These are phyloP conservation scores for Dendrocincla fuliginosa DNA, from an alignment of 2,797 vertebrate genomes.

Conservation along the genomic window DNA sequence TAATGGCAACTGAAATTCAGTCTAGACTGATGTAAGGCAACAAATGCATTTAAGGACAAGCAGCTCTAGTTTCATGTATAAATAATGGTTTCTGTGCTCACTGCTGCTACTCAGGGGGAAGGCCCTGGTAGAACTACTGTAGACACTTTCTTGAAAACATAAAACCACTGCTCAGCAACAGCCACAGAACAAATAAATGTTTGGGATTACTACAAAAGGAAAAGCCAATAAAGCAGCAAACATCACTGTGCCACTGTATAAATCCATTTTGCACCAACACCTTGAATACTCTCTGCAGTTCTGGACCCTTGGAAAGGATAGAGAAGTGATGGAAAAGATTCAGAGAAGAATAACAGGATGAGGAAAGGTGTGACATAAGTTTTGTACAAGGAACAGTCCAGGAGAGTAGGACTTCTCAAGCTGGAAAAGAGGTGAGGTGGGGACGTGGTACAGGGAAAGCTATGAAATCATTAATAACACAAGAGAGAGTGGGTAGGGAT, in stretches of 20 bases:
- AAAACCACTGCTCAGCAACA: background rate
- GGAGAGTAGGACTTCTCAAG: background rate
- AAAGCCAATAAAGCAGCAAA: background rate
- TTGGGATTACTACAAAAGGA: background rate
- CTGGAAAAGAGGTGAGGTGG: background rate
- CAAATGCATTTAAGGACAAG: background rate
- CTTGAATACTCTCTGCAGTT: background rate
- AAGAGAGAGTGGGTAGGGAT: background rate
- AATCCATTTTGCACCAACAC: background rate
- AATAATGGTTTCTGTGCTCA: background rate
- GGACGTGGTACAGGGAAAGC: background rate
- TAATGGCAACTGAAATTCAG: background rate
- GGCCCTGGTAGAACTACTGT: background rate
- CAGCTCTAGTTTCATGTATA: background rate
- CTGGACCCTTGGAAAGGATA: background rate
- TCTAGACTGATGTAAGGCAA: background rate
- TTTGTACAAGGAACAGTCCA: background rate
- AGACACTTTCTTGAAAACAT: background rate
- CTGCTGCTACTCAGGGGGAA: background rate
- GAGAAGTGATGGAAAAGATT: background rate
- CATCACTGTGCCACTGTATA: background rate
- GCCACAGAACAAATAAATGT: background rate
- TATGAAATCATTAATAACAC: background rate
- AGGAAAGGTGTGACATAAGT: background rate
- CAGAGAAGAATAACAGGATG: background rate